Evolutionary conservation across 2,888 invertebrate genomes (phyloP).

Genomic region (Ophion ventricosus): DNA sequence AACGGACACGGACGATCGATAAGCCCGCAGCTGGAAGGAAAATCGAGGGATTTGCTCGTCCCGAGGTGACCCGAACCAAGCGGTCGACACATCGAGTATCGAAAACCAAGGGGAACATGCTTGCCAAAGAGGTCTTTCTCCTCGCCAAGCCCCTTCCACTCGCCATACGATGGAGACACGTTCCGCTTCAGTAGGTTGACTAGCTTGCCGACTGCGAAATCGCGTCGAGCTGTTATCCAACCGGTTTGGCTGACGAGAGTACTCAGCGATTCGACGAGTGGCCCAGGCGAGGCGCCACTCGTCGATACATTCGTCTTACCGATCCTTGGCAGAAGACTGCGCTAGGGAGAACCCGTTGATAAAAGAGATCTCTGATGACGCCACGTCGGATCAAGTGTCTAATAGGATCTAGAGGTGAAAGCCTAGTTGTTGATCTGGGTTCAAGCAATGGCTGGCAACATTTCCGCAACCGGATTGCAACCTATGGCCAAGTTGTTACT

Average conservation of each 20-base stretch:
- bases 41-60: slow-evolving; percentile 21
- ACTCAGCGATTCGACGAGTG: slow-evolving; percentile 14
- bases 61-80: slow-evolving; percentile 51
- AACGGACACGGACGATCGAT: slow-evolving; percentile 51
- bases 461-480: slow-evolving; percentile 58
- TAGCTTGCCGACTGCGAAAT: slow-evolving; percentile 28
- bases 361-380: background rate
- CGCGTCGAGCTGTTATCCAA: slow-evolving; percentile 15
- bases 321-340: slow-evolving; percentile 9
- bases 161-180: background rate
- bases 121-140: slow-evolving; percentile 58
- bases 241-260: background rate
- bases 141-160: slow-evolving; percentile 27
- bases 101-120: slow-evolving; percentile 60
- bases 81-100: slow-evolving; percentile 66
- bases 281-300: slow-evolving; percentile 57
- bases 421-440: background rate
- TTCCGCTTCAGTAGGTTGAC: background rate
- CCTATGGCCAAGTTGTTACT: slow-evolving; percentile 49
- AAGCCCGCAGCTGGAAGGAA: slow-evolving; percentile 10
- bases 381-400: background rate
- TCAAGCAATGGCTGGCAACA: slow-evolving; percentile 9
- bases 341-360: slow-evolving; percentile 53
- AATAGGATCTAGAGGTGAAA: background rate
- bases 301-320: slow-evolving; percentile 25